Evolutionary conservation across 2,888 invertebrate genomes (phyloP).

Genomic region (Panopea generosa): DNA sequence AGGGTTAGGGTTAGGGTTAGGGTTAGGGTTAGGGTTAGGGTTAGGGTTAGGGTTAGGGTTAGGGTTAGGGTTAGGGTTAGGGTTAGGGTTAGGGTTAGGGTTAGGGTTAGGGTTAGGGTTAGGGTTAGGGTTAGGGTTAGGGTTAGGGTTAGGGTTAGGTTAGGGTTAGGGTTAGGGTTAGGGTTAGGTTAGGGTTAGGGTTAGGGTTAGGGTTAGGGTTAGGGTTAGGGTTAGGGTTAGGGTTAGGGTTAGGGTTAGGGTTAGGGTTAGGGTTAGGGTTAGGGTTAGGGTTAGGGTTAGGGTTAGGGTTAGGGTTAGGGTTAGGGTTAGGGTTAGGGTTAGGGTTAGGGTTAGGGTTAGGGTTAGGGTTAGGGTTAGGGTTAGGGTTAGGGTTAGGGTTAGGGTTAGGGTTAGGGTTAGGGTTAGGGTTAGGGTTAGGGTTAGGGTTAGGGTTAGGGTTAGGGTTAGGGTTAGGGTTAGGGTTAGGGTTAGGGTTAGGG

Average conservation of each 20-base stretch:
- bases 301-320: constrained; percentile 67
- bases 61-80: constrained; percentile 66
- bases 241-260: constrained; percentile 63
- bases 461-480: constrained; percentile 57
- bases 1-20: constrained; percentile 64
- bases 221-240: constrained; percentile 64
- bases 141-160: constrained; percentile 66
- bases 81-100: constrained; percentile 57
- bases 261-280: constrained; percentile 58
- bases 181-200: constrained; percentile 64
- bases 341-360: constrained; percentile 64
- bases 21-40: constrained; percentile 63
- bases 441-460: constrained; percentile 48
- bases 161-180: constrained; percentile 56
- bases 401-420: constrained; percentile 43
- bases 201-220: constrained; percentile 74
- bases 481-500: constrained; percentile 67
- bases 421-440: constrained; percentile 37
- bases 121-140: constrained; percentile 57
- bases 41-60: constrained; percentile 63
- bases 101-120: constrained; percentile 65
- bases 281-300: constrained; percentile 67
- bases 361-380: constrained; percentile 57
- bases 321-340: constrained; percentile 69
- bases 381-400: constrained; percentile 1